phyloP scores from a whole-genome alignment of 2,797 vertebrate species.

The Dryobates pubescens region DNA sequence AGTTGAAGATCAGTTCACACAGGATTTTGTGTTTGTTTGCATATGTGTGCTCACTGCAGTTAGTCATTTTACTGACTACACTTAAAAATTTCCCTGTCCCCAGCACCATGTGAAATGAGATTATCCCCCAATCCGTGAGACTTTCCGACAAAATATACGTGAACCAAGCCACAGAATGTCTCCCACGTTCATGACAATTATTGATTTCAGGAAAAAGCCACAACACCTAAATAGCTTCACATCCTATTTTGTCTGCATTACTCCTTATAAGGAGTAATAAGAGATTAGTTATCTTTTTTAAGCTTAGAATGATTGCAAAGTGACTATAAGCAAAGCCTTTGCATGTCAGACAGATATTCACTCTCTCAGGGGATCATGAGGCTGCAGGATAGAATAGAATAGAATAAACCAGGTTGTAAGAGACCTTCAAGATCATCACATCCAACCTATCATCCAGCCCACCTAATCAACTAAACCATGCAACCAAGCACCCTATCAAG shows the following conservation, averaged over 20 bases:
- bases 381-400: too few relatives aligned
- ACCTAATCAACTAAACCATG: too few relatives aligned
- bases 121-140: constrained; percentile 18
- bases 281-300: not conserved
- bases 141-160: not conserved
- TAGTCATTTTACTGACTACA: constrained; percentile 48
- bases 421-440: too few relatives aligned
- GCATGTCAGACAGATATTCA: not conserved
- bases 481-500: too few relatives aligned
- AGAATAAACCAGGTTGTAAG: too few relatives aligned
- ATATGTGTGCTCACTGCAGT: constrained; percentile 12
- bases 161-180: not conserved
- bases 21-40: constrained; percentile 57
- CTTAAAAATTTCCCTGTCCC: constrained; percentile 9
- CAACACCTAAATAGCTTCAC: not conserved
- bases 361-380: too few relatives aligned
- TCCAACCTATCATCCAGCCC: too few relatives aligned
- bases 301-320: not conserved
- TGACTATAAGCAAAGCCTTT: not conserved
- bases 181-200: not conserved
- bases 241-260: not conserved
- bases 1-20: constrained; percentile 57
- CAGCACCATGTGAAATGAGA: constrained; percentile 38
- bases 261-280: not conserved
- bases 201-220: not conserved